Percentiles rank a stretch among this genome's conserved stretches.
Evolutionary conservation across 2,113 vertebrate species (phyloP).

Genomic region (Rhinoderma darwinii): DNA sequence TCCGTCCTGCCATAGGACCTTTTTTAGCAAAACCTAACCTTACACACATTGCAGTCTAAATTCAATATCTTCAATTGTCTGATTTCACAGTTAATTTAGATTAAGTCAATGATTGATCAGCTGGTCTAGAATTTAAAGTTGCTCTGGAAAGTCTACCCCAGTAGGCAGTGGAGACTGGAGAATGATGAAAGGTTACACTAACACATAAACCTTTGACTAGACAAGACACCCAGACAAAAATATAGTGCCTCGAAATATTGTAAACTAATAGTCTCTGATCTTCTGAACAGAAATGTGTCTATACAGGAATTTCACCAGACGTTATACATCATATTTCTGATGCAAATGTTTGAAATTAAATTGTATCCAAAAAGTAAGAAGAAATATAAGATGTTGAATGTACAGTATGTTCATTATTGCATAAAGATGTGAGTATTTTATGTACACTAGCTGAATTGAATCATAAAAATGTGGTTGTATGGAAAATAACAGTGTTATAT

Average conservation of each 20-base stretch:
- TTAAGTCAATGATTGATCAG: conserved; percentile 39
- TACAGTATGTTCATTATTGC: not conserved
- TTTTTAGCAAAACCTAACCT: too few species aligned
- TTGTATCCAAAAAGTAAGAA: not conserved
- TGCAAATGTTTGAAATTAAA: not conserved
- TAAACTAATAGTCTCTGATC: conserved; percentile 12
- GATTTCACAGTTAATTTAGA: not conserved
- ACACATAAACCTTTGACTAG: conserved; percentile 23
- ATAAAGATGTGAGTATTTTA: not conserved
- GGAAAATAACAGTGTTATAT: too few species aligned
- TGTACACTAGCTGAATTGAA: too few species aligned
- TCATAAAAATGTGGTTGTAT: too few species aligned
- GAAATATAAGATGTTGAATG: not conserved
- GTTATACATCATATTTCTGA: not conserved
- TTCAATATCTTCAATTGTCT: not conserved
- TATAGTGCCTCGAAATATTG: not conserved
- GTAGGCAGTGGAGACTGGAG: conserved; percentile 50
- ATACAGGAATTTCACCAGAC: not conserved
- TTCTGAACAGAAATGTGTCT: not conserved
- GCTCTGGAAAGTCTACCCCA: conserved; percentile 45
- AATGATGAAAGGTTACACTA: conserved; percentile 46
- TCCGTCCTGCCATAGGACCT: too few species aligned
- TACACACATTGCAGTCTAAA: not conserved
- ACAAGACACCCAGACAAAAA: conserved; percentile 28
- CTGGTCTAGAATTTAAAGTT: conserved; percentile 15